phyloP scores from a whole-genome alignment of 2,797 vertebrate species.

The Arremon brunneinucha region DNA sequence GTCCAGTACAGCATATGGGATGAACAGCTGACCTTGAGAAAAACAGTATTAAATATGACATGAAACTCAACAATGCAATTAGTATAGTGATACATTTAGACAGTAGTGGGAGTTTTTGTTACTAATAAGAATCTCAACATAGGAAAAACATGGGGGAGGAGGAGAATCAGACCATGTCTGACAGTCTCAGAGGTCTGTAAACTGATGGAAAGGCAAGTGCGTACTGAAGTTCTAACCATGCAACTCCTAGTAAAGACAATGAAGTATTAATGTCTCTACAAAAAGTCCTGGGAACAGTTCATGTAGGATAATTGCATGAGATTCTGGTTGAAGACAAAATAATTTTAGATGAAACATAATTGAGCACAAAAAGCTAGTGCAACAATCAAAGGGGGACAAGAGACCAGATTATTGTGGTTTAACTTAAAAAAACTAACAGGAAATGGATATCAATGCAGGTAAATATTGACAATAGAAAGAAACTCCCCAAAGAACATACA shows the following conservation, averaged over 20 bases:
- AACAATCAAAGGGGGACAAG: background rate
- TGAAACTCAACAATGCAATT: background rate
- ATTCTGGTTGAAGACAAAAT: background rate
- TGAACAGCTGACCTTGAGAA: background rate
- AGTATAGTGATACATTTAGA: background rate
- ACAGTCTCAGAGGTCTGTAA: background rate
- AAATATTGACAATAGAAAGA: background rate
- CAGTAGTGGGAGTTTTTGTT: background rate
- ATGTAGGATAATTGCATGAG: background rate
- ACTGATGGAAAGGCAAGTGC: background rate
- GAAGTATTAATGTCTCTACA: background rate
- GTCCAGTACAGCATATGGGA: background rate
- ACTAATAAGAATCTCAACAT: background rate
- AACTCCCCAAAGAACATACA: background rate
- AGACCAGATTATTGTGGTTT: background rate
- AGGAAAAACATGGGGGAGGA: background rate
- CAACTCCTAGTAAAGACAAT: background rate
- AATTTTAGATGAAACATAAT: background rate
- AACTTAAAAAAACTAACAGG: background rate
- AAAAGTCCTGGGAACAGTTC: background rate
- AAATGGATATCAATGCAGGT: background rate
- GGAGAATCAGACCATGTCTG: background rate
- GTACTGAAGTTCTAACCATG: background rate
- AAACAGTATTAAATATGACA: background rate
- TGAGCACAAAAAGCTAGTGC: background rate